A percentile compares a stretch with the other conserved stretches of the same genome.
Evolutionary conservation across 2,113 vertebrate species (phyloP).

Genomic region (Dasyprocta punctata): DNA sequence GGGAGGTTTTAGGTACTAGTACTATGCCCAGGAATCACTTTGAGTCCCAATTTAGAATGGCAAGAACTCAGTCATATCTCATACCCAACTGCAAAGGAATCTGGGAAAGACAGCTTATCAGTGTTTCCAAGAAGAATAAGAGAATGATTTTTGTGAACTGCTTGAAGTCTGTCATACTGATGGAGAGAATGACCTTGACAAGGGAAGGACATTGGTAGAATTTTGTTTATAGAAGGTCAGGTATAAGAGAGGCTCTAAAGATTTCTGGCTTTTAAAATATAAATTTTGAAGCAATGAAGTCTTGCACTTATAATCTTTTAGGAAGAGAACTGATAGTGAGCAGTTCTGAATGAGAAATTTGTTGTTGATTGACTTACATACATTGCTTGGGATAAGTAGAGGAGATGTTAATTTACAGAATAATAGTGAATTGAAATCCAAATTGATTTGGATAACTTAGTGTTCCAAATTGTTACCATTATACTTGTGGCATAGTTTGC

Average conservation of each 20-base stretch:
- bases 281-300: not conserved
- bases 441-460: not conserved
- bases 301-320: not conserved
- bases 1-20: not conserved
- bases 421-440: not conserved
- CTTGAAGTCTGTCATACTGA: not conserved
- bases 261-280: not conserved
- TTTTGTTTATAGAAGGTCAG: not conserved
- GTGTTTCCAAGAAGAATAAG: not conserved
- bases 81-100: not conserved
- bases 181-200: not conserved
- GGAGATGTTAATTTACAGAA: not conserved
- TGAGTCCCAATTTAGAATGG: not conserved
- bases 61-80: not conserved
- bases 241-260: not conserved
- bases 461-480: not conserved
- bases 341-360: not conserved
- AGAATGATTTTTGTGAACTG: not conserved
- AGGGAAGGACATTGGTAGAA: not conserved
- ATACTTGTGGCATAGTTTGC: not conserved
- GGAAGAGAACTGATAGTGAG: not conserved
- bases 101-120: not conserved
- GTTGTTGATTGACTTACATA: not conserved
- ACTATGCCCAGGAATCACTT: not conserved
- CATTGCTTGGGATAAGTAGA: not conserved